A percentile compares a stretch with the other conserved stretches of the same genome.
These are phyloP conservation scores for Syndactyla subalaris DNA, from an alignment of 2,797 vertebrate species.

Conservation along the genomic window DNA sequence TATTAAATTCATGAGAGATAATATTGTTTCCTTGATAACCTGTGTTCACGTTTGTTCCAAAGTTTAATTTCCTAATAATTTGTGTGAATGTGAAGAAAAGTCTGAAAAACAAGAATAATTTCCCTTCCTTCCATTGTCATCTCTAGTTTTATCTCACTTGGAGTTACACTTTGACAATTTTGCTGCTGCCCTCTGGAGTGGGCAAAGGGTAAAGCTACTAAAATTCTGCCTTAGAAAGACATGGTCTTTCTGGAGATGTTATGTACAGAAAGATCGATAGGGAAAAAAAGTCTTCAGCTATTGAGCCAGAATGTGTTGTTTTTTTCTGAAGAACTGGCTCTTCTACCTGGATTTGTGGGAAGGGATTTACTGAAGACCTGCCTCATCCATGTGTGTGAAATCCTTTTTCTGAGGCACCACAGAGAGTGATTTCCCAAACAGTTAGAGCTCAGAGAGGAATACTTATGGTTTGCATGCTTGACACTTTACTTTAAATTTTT, in stretches of 20 bases:
- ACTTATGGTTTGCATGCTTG: not conserved
- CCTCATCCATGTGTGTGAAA: not conserved
- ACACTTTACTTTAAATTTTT: not conserved
- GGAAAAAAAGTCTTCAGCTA: not conserved
- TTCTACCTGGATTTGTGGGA: not conserved
- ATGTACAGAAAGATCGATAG: not conserved
- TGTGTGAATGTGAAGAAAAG: conserved; percentile 18
- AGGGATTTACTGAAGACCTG: not conserved
- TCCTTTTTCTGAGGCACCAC: not conserved
- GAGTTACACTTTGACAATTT: not conserved
- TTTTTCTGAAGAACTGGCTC: not conserved
- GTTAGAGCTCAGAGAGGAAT: not conserved
- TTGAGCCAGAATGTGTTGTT: not conserved
- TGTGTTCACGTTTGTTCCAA: conserved; percentile 40
- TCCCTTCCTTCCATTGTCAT: not conserved
- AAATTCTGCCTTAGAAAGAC: not conserved
- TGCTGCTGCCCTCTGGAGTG: not conserved
- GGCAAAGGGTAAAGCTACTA: not conserved
- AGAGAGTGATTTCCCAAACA: not conserved
- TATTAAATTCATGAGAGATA: conserved; percentile 54
- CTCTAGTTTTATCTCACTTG: not conserved
- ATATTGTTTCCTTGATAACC: conserved; percentile 34
- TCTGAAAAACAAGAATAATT: not conserved
- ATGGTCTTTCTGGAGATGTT: not conserved
- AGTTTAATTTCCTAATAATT: conserved; percentile 58